phyloP scores from a whole-genome alignment of 2,888 invertebrate species.

The Pyrgus malvae region DNA sequence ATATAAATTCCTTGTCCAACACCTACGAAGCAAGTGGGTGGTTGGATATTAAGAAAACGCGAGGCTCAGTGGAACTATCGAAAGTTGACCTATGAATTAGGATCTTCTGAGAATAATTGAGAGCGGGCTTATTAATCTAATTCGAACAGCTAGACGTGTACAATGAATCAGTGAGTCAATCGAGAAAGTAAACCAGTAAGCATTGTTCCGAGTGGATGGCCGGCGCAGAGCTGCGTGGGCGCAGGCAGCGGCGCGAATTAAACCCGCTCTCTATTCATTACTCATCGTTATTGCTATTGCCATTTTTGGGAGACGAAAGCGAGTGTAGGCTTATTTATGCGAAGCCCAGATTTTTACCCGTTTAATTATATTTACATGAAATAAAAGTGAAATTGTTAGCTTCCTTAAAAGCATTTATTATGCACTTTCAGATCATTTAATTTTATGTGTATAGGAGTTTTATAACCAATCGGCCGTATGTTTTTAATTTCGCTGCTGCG shows the following conservation, averaged over 20 bases:
- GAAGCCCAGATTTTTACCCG: constrained; percentile 16
- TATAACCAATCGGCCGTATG: not conserved
- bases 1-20: constrained; percentile 19
- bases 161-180: constrained; percentile 79
- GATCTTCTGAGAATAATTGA: constrained; percentile 55
- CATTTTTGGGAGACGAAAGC: constrained; percentile 75
- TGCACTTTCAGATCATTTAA: constrained; percentile 12
- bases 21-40: constrained; percentile 16
- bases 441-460: constrained; percentile 1
- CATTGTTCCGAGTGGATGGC: constrained; percentile 81
- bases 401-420: constrained; percentile 20
- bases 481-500: not conserved
- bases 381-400: constrained; percentile 26
- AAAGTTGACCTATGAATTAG: constrained; percentile 52
- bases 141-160: constrained; percentile 68
- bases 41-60: constrained; percentile 11
- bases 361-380: constrained; percentile 28
- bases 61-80: constrained; percentile 41
- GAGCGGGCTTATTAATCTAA: constrained; percentile 68
- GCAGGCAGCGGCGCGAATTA: constrained; percentile 74
- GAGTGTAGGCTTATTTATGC: constrained; percentile 65
- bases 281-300: constrained; percentile 79
- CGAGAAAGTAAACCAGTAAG: constrained; percentile 80
- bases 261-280: constrained; percentile 81
- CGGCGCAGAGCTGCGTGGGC: constrained; percentile 65